These are phyloP conservation scores for Ectropis grisescens DNA, from an alignment of 1,140 invertebrate species.

Conservation along the genomic window DNA sequence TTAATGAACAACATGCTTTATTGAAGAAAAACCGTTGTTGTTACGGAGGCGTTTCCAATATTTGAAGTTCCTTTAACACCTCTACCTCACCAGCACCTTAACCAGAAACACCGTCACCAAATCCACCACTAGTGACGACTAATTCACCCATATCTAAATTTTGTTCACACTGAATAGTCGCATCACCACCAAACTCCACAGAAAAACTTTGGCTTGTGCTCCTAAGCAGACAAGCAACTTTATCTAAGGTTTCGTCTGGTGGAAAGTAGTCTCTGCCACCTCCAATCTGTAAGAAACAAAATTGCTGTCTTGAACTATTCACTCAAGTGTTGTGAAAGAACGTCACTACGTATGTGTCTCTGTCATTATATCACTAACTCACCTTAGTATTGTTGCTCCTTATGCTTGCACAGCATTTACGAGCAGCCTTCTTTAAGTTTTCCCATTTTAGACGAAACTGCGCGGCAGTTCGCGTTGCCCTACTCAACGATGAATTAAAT, in stretches of 20 bases:
- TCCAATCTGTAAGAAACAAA: too few species aligned
- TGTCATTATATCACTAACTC: too few species aligned
- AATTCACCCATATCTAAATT: background rate
- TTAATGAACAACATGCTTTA: too few species aligned
- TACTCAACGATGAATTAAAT: conserved; percentile 12
- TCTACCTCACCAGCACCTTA: background rate
- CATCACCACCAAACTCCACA: conserved; percentile 10
- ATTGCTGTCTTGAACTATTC: too few species aligned
- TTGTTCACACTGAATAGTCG: background rate
- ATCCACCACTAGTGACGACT: background rate
- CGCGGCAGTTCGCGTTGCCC: conserved; percentile 1
- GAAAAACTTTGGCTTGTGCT: conserved; percentile 4
- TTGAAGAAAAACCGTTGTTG: background rate
- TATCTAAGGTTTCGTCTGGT: conserved; percentile 10
- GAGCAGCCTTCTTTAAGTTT: conserved; percentile 12
- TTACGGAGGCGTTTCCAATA: background rate
- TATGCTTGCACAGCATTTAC: too few species aligned
- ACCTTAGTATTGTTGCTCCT: too few species aligned
- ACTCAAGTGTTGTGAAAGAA: too few species aligned
- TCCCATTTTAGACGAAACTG: conserved; percentile 15
- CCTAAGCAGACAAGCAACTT: conserved; percentile 5
- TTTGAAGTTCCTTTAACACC: background rate
- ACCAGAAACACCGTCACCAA: background rate
- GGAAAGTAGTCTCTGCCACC: too few species aligned
- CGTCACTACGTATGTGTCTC: too few species aligned